Conservation (phyloP, 2,888 invertebrate species). For the Drosophila picticornis region DNA sequence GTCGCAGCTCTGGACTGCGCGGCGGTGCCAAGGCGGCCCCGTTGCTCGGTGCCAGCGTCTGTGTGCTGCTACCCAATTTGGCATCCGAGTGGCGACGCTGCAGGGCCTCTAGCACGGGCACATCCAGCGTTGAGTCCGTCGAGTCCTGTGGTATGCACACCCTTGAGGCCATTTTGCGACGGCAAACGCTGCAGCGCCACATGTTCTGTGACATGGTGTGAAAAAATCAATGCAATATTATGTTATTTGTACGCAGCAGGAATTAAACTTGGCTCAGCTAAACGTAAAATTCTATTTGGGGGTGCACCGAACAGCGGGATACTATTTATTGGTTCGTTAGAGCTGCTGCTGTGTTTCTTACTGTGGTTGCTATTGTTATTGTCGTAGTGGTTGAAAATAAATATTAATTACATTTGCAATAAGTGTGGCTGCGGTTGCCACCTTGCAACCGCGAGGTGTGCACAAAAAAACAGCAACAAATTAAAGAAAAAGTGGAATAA, state of each 20-base stretch:
- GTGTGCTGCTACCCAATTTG: constrained; percentile 87
- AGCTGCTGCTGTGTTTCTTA: constrained; percentile 2
- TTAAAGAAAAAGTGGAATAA: neutral
- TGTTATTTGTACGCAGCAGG: constrained; percentile 41
- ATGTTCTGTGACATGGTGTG: constrained; percentile 86
- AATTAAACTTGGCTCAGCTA: constrained; percentile 56
- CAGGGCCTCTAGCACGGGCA: constrained; percentile 91
- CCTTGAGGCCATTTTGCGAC: constrained; percentile 92
- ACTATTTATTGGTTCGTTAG: constrained; percentile 56
- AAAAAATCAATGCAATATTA: constrained; percentile 45
- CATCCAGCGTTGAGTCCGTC: constrained; percentile 93
- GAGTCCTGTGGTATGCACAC: constrained; percentile 92
- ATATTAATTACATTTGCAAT: constrained; percentile 77
- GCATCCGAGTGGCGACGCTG: constrained; percentile 93
- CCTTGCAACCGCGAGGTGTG: constrained; percentile 11
- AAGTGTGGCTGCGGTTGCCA: constrained; percentile 53
- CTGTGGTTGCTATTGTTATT: constrained; percentile 20
- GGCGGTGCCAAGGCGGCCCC: constrained; percentile 91
- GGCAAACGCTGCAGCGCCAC: constrained; percentile 96
- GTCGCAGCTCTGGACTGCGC: constrained; percentile 91
- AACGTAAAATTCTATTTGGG: constrained; percentile 53
- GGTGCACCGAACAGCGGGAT: constrained; percentile 36
- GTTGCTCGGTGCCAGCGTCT: constrained; percentile 84
- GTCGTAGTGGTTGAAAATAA: constrained; percentile 56
- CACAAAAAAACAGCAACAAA: neutral